Conservation (phyloP, 2,797 vertebrate species). For the Argya squamiceps region DNA sequence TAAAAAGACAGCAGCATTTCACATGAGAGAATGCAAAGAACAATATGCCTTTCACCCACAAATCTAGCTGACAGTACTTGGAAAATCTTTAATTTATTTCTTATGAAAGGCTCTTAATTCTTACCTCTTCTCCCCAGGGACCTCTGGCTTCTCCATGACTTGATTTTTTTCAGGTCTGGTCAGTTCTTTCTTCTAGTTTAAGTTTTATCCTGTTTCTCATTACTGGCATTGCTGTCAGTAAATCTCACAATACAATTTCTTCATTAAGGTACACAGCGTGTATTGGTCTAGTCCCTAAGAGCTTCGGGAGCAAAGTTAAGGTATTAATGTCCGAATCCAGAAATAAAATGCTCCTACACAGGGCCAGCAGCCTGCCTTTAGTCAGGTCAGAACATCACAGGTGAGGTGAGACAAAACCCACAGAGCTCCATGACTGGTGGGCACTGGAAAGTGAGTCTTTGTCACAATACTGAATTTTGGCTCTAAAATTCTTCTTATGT, state of each 20-base stretch:
- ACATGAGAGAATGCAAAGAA: conserved; percentile 45
- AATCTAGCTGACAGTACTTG: conserved; percentile 53
- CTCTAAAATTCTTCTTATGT: background rate
- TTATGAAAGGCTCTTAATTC: conserved; percentile 51
- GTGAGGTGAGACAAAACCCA: background rate
- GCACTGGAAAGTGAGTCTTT: background rate
- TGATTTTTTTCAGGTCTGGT: conserved; percentile 15
- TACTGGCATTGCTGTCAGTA: conserved; percentile 53
- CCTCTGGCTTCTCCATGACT: background rate
- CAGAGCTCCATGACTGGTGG: rapidly evolving
- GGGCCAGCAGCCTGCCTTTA: background rate
- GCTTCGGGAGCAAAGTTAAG: background rate
- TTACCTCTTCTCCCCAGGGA: background rate
- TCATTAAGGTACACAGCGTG: conserved; percentile 14
- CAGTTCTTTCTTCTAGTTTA: conserved; percentile 10
- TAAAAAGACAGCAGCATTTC: conserved; percentile 55
- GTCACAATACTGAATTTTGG: background rate
- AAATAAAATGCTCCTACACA: background rate
- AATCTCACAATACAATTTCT: conserved; percentile 42
- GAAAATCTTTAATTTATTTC: conserved; percentile 55
- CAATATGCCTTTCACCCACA: conserved; percentile 30
- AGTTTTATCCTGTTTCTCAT: conserved; percentile 59
- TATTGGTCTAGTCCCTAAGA: background rate
- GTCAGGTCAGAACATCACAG: background rate
- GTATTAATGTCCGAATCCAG: background rate